Evolutionary conservation across 2,797 vertebrate species (phyloP).

Genomic region (Pelochelys cantorii): DNA sequence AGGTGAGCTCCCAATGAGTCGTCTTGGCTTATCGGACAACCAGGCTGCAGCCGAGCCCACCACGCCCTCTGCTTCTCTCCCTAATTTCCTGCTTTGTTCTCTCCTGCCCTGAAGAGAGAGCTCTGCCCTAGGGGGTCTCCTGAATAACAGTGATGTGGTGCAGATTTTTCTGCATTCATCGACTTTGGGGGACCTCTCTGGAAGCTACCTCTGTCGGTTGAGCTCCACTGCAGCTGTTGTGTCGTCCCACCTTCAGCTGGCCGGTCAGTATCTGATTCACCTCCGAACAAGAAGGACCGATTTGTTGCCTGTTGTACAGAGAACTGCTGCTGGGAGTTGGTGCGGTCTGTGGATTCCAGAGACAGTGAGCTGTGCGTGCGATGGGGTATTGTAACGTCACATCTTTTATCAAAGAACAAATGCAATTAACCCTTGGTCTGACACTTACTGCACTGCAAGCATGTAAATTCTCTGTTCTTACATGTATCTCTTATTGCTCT

Average conservation of each 20-base stretch:
- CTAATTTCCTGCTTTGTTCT: background rate
- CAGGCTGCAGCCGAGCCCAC: background rate
- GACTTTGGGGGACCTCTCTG: background rate
- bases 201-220: background rate
- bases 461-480: background rate
- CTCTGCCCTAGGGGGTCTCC: background rate
- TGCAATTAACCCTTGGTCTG: background rate
- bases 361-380: background rate
- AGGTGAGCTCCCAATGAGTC: background rate
- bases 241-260: too few relatives aligned
- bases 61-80: background rate
- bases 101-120: background rate
- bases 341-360: background rate
- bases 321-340: background rate
- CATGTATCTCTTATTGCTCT: background rate
- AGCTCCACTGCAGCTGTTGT: background rate
- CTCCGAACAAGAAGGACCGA: background rate
- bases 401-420: background rate
- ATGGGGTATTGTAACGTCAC: background rate
- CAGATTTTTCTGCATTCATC: background rate
- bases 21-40: background rate
- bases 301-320: background rate
- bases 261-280: background rate
- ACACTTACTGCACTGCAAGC: background rate
- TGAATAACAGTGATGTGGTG: background rate